Evolutionary conservation across 2,113 vertebrate species (phyloP).

Genomic region (Meles meles): DNA sequence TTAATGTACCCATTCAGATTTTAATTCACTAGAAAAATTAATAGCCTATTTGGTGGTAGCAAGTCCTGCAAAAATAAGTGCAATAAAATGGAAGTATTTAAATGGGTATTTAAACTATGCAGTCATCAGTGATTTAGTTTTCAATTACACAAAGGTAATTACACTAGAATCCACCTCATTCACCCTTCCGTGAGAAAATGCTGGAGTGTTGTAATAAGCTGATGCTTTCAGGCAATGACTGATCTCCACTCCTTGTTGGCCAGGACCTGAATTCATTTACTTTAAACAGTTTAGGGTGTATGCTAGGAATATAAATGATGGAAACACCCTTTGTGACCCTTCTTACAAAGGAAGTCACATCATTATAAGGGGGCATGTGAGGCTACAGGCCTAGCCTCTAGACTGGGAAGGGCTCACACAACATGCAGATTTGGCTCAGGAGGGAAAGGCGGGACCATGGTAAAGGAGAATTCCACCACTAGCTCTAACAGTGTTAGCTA

Average conservation of each 20-base stretch:
- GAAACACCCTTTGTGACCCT: slow-evolving; percentile 53
- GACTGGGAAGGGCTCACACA: not conserved
- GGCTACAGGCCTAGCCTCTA: not conserved
- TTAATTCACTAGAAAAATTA: slow-evolving; percentile 73
- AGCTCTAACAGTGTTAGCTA: not conserved
- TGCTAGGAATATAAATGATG: slow-evolving; percentile 38
- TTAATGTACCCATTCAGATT: slow-evolving; percentile 68
- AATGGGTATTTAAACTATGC: slow-evolving; percentile 77
- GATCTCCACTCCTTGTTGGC: slow-evolving; percentile 70
- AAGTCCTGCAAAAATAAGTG: slow-evolving; percentile 74
- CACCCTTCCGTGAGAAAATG: slow-evolving; percentile 75
- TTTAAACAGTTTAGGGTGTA: slow-evolving; percentile 60
- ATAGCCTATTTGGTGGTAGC: slow-evolving; percentile 72
- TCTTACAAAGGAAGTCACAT: slow-evolving; percentile 32
- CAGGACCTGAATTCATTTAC: slow-evolving; percentile 72
- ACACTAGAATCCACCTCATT: slow-evolving; percentile 76
- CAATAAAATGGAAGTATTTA: slow-evolving; percentile 81
- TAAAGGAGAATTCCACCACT: not conserved
- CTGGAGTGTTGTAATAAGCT: slow-evolving; percentile 76
- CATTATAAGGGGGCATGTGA: not conserved
- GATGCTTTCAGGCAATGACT: slow-evolving; percentile 74
- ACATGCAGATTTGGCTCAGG: not conserved
- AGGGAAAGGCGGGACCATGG: not conserved
- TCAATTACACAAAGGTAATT: slow-evolving; percentile 82
- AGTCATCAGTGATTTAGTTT: slow-evolving; percentile 81